Percentiles rank a stretch among this genome's conserved stretches.
Conservation (phyloP, 1,140 invertebrate genomes). For the Thaumetopoea pityocampa region DNA sequence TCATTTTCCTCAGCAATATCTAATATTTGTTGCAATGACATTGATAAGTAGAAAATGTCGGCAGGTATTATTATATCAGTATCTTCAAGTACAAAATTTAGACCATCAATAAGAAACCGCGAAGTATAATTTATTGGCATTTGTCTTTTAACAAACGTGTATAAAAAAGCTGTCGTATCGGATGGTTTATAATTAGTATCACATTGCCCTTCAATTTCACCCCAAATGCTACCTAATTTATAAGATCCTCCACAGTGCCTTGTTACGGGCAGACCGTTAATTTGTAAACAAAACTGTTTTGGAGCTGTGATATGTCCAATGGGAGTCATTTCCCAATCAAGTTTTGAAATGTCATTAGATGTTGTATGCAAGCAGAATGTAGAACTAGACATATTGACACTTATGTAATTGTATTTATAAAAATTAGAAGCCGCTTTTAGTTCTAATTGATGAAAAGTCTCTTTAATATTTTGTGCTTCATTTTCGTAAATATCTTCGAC, state of each 20-base stretch:
- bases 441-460: constrained; percentile 28
- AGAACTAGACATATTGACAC: constrained; percentile 58
- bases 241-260: constrained; percentile 68
- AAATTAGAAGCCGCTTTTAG: constrained; percentile 32
- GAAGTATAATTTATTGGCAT: constrained; percentile 40
- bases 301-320: constrained; percentile 64
- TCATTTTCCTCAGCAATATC: constrained; percentile 43
- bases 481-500: constrained; percentile 26
- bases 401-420: constrained; percentile 39
- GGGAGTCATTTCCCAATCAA: constrained; percentile 63
- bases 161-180: constrained; percentile 58
- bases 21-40: constrained; percentile 64
- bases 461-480: constrained; percentile 31
- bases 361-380: constrained; percentile 59
- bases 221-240: constrained; percentile 63
- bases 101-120: constrained; percentile 53
- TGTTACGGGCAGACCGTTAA: constrained; percentile 68
- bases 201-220: constrained; percentile 55
- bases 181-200: constrained; percentile 55
- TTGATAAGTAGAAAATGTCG: constrained; percentile 74
- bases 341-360: constrained; percentile 30
- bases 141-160: constrained; percentile 55
- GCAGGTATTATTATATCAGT: constrained; percentile 64
- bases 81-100: constrained; percentile 46
- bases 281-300: constrained; percentile 70